phyloP scores from a whole-genome alignment of 2,797 vertebrate genomes.

The Menidia menidia region DNA sequence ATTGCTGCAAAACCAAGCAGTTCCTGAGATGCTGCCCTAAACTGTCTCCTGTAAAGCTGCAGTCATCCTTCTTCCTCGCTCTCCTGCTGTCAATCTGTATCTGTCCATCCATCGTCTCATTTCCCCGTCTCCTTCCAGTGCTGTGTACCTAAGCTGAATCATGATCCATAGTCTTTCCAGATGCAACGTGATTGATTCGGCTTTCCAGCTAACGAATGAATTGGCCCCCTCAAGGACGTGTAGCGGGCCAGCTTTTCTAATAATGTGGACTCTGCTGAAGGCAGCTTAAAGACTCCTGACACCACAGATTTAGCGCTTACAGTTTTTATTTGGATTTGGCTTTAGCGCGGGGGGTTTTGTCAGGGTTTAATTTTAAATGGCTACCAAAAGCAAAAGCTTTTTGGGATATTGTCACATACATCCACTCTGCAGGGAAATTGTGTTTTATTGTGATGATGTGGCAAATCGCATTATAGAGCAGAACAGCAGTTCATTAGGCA shows the following conservation, averaged over 20 bases:
- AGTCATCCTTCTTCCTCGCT: constrained; percentile 53
- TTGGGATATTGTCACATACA: constrained; percentile 28
- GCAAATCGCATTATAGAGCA: neutral
- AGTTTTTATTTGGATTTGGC: constrained; percentile 64
- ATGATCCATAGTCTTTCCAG: constrained; percentile 57
- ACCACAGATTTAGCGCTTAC: constrained; percentile 64
- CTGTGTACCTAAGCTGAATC: constrained; percentile 68
- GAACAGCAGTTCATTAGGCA: neutral
- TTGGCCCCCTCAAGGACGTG: constrained; percentile 75
- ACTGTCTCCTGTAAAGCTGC: constrained; percentile 18
- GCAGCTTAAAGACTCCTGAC: constrained; percentile 70
- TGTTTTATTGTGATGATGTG: constrained; percentile 13
- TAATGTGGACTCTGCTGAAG: constrained; percentile 68
- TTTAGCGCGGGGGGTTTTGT: constrained; percentile 41
- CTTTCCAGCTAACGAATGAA: constrained; percentile 77
- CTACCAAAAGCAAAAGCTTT: constrained; percentile 45
- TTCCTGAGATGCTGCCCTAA: constrained; percentile 32
- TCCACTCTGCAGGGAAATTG: constrained; percentile 7
- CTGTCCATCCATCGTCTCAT: constrained; percentile 49
- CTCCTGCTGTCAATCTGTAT: constrained; percentile 35
- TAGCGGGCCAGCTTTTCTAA: constrained; percentile 55
- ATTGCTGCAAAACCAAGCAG: constrained; percentile 28
- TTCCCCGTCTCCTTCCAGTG: constrained; percentile 47
- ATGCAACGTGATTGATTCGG: constrained; percentile 74
- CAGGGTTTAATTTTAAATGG: constrained; percentile 55